Conservation (phyloP, 1,140 invertebrate genomes). For the Eulimnadia texana region DNA sequence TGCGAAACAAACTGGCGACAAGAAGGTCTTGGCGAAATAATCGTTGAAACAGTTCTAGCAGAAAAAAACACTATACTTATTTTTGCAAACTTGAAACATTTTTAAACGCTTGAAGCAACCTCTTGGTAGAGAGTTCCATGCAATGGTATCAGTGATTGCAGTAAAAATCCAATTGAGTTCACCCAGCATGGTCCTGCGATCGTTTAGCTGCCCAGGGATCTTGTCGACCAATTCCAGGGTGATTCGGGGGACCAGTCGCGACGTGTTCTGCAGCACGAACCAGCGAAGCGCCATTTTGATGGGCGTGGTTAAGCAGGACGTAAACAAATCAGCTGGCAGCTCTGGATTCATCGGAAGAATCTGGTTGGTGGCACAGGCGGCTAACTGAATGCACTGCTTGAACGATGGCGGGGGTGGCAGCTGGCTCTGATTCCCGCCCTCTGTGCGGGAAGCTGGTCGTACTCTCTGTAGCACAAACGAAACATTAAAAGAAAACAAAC, state of each 20-base stretch:
- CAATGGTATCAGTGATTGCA: slow-evolving; percentile 99
- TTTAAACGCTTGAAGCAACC: slow-evolving; percentile 31
- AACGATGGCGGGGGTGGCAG: slow-evolving; percentile 31
- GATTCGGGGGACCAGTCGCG: slow-evolving; percentile 63
- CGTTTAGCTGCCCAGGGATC: slow-evolving; percentile 90
- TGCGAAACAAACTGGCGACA: slow-evolving; percentile 94
- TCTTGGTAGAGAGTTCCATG: slow-evolving; percentile 88
- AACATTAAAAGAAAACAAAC: slow-evolving; percentile 1
- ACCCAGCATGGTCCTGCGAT: slow-evolving; percentile 91
- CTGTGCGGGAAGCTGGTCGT: slow-evolving; percentile 22
- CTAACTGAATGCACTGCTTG: slow-evolving; percentile 89
- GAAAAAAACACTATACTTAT: slow-evolving; percentile 16
- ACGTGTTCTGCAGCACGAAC: slow-evolving; percentile 73
- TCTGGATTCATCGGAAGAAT: slow-evolving; percentile 94
- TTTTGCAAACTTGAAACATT: neutral
- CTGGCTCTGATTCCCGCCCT: slow-evolving; percentile 17
- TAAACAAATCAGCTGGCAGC: slow-evolving; percentile 97
- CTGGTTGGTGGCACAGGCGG: slow-evolving; percentile 81
- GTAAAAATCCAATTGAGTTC: slow-evolving; percentile 99
- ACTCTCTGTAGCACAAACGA: slow-evolving; percentile 3
- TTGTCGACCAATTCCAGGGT: slow-evolving; percentile 75
- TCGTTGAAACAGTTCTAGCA: slow-evolving; percentile 82
- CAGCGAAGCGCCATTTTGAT: slow-evolving; percentile 50
- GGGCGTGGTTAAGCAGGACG: slow-evolving; percentile 92
- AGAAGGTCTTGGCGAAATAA: slow-evolving; percentile 93